phyloP scores from a whole-genome alignment of 2,113 vertebrate genomes.

The Nerophis lumbriciformis region DNA sequence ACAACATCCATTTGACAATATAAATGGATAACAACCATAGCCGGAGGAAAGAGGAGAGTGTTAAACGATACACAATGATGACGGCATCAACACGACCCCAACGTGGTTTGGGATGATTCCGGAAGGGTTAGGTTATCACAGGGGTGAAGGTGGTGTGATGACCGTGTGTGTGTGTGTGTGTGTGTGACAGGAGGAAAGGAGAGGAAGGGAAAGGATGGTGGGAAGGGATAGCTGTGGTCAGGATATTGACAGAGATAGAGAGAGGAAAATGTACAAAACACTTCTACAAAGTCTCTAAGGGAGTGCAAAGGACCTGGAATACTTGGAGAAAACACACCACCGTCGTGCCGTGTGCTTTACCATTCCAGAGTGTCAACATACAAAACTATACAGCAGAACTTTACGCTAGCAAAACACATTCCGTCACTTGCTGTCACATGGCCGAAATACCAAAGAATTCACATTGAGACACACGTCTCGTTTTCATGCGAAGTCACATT shows the following conservation, averaged over 20 bases:
- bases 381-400: not conserved
- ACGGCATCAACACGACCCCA: slow-evolving; percentile 14
- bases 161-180: not conserved
- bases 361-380: slow-evolving; percentile 43
- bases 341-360: slow-evolving; percentile 44
- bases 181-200: slow-evolving; percentile 46
- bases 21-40: slow-evolving; percentile 22
- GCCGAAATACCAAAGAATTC: slow-evolving; percentile 19
- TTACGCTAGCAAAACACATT: slow-evolving; percentile 16
- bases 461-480: slow-evolving; percentile 52
- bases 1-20: slow-evolving; percentile 40
- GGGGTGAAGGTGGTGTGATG: slow-evolving; percentile 2
- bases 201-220: slow-evolving; percentile 50
- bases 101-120: slow-evolving; percentile 8
- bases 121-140: not conserved
- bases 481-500: slow-evolving; percentile 43
- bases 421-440: not conserved
- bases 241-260: slow-evolving; percentile 52
- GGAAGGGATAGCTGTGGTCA: slow-evolving; percentile 58
- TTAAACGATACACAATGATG: not conserved
- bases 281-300: slow-evolving; percentile 53
- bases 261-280: slow-evolving; percentile 51
- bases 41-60: slow-evolving; percentile 11
- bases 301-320: slow-evolving; percentile 53
- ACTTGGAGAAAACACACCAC: slow-evolving; percentile 36